Evolutionary conservation across 1,140 invertebrate species (phyloP).

Genomic region (Calephelis virginiensis): DNA sequence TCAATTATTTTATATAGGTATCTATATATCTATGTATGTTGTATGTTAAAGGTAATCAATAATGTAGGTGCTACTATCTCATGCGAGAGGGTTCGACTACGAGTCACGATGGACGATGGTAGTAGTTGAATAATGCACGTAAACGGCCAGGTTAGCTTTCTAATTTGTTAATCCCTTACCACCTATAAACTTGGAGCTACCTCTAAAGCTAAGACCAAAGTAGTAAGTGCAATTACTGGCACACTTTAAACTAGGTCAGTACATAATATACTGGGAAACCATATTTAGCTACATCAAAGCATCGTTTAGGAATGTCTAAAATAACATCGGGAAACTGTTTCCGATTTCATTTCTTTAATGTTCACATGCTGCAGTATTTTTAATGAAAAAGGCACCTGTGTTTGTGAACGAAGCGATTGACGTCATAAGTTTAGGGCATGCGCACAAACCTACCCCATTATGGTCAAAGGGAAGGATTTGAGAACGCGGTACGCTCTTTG

Average conservation of each 20-base stretch:
- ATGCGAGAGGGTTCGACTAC: too few relatives aligned
- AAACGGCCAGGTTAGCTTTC: too few relatives aligned
- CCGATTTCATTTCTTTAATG: conserved; percentile 11
- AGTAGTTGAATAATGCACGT: too few relatives aligned
- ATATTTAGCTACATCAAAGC: conserved; percentile 8
- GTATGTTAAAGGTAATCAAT: too few relatives aligned
- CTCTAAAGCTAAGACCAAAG: too few relatives aligned
- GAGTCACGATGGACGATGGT: too few relatives aligned
- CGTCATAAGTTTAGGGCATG: conserved; percentile 59
- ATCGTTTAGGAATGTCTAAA: neutral
- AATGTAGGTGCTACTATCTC: too few relatives aligned
- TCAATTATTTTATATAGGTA: too few relatives aligned
- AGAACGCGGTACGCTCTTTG: conserved; percentile 46
- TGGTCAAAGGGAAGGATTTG: conserved; percentile 31
- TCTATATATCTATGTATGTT: too few relatives aligned
- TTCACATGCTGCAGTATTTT: conserved; percentile 43
- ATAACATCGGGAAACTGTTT: neutral
- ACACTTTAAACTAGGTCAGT: conserved; percentile 28
- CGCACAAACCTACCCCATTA: conserved; percentile 36
- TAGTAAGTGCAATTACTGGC: conserved; percentile 21
- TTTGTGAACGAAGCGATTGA: conserved; percentile 70
- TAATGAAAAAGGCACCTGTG: conserved; percentile 56
- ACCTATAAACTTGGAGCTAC: neutral
- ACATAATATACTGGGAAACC: neutral
- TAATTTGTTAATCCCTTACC: too few relatives aligned